Percentiles rank a stretch among this genome's conserved stretches.
Evolutionary conservation across 1,140 invertebrate genomes (phyloP).

Genomic region (Cataglyphis hispanica): DNA sequence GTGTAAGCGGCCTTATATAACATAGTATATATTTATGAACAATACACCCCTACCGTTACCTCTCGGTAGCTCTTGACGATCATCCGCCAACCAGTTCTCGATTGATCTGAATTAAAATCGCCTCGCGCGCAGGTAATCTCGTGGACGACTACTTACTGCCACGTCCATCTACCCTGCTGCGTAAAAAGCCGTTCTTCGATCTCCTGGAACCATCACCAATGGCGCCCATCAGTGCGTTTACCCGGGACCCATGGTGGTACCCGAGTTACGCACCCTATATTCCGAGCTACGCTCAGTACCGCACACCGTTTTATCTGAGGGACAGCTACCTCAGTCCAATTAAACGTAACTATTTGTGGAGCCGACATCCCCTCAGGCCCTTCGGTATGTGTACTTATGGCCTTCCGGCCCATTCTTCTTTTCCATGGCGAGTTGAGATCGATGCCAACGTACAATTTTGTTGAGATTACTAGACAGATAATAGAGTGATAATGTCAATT

Average conservation of each 20-base stretch:
- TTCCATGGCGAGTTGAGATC: not conserved
- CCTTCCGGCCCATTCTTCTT: not conserved
- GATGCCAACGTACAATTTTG: conserved; percentile 10
- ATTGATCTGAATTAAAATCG: conserved; percentile 43
- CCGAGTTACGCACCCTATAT: conserved; percentile 92
- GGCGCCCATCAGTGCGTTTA: conserved; percentile 92
- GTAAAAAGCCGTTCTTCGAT: conserved; percentile 90
- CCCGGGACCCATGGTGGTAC: conserved; percentile 95
- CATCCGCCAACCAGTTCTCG: conserved; percentile 11
- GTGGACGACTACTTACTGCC: conserved; percentile 80
- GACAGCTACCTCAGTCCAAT: conserved; percentile 95
- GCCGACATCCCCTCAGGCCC: conserved; percentile 94
- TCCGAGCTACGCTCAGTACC: conserved; percentile 88
- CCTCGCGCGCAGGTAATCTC: conserved; percentile 78
- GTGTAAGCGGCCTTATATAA: conserved; percentile 23
- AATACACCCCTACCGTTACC: conserved; percentile 21
- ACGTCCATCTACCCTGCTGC: conserved; percentile 82
- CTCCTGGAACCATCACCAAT: conserved; percentile 92
- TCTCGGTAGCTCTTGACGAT: not conserved
- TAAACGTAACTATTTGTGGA: conserved; percentile 95
- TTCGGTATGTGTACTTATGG: conserved; percentile 89
- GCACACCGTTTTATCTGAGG: conserved; percentile 92
- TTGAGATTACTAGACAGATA: not conserved
- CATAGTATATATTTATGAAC: conserved; percentile 55
- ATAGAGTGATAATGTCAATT: not conserved